Base-by-base conservation (phyloP, 1,140 invertebrate species). In the Formica exsecta region DNA sequence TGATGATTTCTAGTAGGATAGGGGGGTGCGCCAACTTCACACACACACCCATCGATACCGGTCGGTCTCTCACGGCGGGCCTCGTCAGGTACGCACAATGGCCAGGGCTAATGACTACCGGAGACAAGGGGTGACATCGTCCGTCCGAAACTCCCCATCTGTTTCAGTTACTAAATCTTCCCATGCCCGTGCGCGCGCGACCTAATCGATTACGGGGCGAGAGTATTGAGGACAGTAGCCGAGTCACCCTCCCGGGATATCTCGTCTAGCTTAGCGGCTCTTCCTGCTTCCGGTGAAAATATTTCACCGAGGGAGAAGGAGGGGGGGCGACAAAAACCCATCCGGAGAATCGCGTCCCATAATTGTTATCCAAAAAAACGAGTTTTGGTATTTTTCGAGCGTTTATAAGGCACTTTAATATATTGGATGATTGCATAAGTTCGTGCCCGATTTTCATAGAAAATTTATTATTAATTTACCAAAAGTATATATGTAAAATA, bases 121-220 rank as follows among this genome's bases (percentile, higher is more conserved):
- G 86, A 92, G 88, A 92, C 91, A 92, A 92, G 91, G 91, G 91
- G 83, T 91, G 85, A 89, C 86, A 89, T 87, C 90, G 91, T 91
- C 65, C 65, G 77, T 80, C 85, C 88, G 65, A 91, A 91, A 91
- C 80, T 90, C 87, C 90, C 91, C 91, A 92, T 92, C 90, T 92
- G 91, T 92, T 92, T 91, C 80, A 84, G 85, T 77, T 86, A 87
- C 80, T 88, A 86, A 92, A 92, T 92, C 91, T 92, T 92, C 91
- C 91, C 91, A 92, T 92, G 91, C 59, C 85, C 76, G 85, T 90
- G 88, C 76, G 89, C 81, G 54, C 81, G 54, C 86, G 80, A 73
- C 89, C 89, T 90, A 90, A 90, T 90, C 89, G 89, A 90, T 90
- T 90, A 90, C 32, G 80, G 86, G 80, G 62, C 84, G 75, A 90